These are phyloP conservation scores for Coracias cyanogaster DNA, from an alignment of 2,797 vertebrate species.

Conservation along the genomic window DNA sequence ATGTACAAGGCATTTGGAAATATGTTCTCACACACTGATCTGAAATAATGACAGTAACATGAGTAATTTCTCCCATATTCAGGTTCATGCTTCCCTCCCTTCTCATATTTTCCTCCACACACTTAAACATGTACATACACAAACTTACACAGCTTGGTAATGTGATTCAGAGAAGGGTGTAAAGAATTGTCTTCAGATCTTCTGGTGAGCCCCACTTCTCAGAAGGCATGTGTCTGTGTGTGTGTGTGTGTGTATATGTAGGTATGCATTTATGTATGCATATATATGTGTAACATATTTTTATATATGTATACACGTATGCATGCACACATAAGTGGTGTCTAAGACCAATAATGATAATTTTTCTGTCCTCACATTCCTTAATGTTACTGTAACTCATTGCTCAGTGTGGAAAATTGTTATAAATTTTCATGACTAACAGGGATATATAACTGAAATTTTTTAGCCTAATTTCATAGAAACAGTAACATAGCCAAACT, in stretches of 20 bases:
- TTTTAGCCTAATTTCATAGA: not conserved
- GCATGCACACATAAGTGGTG: not conserved
- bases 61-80: not conserved
- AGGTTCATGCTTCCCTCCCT: not conserved
- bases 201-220: not conserved
- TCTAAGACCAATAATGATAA: not conserved
- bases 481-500: not conserved
- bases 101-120: not conserved
- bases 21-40: not conserved
- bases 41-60: slow-evolving; percentile 20
- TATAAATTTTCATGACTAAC: not conserved
- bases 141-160: not conserved
- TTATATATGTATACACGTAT: not conserved
- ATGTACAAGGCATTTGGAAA: not conserved
- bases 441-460: not conserved
- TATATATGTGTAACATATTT: not conserved
- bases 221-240: not conserved
- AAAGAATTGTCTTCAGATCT: slow-evolving; percentile 26
- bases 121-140: not conserved
- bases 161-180: slow-evolving; percentile 34
- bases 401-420: not conserved
- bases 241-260: not conserved
- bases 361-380: not conserved
- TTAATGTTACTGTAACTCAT: not conserved
- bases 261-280: not conserved